Evolutionary conservation across 2,797 vertebrate genomes (phyloP), one percentile per base, ranked within the genome.

Genomic region (Distichodus sexfasciatus): DNA sequence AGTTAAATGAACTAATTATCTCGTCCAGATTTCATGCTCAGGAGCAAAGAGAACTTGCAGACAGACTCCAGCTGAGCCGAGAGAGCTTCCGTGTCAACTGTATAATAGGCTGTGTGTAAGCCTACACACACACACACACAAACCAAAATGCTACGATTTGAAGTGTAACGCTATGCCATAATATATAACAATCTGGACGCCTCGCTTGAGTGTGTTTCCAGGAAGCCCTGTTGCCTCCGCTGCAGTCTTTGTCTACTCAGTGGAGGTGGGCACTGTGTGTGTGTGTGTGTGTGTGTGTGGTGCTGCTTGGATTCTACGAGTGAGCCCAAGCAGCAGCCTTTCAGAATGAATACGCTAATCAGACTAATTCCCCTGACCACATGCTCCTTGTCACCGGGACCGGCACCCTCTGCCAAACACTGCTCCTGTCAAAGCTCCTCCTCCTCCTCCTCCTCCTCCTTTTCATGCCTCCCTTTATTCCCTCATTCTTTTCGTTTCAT

Each of bases 321-420:
- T 57, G 63, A 71, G 62, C 40, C 26, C 58, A 48, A 40, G 23
- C 70, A 44, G 40, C 41, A 40, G 26, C 43, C 57, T 44, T 71
- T 77, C 59, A 71, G 74, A 78, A 79, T 81, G 74, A 81, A 83
- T 75, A 64, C 78, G 75, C 74, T 80, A 83, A 85, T 83, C 75
- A 78, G 64, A 54, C 58, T 68, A 76, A 81, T 78, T 79, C 73
- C 70, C 74, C 72, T 68, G 76, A 70, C 77, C 71, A 47, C 71
- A 55, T 53, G 51, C 60, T 64, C 66, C 78, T 81, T 79, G 76
- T 83, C 66, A 55, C 57, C 73, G 74, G 74, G 78, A 71, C 71
- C 74, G 71, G 53, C 72, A 70, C 70, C 77, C 71, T 43, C 58
- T 63, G 71, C 68, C 72, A 77, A 70, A 60, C 68, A 44, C 61